Percentiles rank a stretch among this genome's conserved stretches.
phyloP scores from a whole-genome alignment of 2,888 invertebrate genomes.

The Sarcophaga carnaria region DNA sequence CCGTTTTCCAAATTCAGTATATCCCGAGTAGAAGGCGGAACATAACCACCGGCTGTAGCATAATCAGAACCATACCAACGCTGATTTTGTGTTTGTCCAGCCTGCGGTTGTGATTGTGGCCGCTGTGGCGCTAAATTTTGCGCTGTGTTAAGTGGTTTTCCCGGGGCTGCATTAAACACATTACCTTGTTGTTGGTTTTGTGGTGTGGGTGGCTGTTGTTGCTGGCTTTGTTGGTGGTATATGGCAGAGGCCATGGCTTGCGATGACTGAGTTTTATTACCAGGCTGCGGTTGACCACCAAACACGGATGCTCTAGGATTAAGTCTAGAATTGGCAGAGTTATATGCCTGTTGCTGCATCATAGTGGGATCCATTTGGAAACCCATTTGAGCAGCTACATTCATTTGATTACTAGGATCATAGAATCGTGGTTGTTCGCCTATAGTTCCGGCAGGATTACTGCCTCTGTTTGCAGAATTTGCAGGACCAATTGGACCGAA shows the following conservation, averaged over 20 bases:
- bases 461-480: slow-evolving; percentile 71
- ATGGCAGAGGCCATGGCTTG: slow-evolving; percentile 66
- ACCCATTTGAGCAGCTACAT: slow-evolving; percentile 73
- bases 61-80: slow-evolving; percentile 76
- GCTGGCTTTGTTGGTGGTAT: slow-evolving; percentile 66
- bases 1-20: slow-evolving; percentile 80
- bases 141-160: slow-evolving; percentile 67
- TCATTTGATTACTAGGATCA: slow-evolving; percentile 73
- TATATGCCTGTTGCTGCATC: slow-evolving; percentile 69
- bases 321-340: slow-evolving; percentile 79
- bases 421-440: slow-evolving; percentile 75
- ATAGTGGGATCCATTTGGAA: slow-evolving; percentile 75
- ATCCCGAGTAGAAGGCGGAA: slow-evolving; percentile 77
- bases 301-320: slow-evolving; percentile 93
- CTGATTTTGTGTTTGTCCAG: slow-evolving; percentile 72
- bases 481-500: slow-evolving; percentile 78
- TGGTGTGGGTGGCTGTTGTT: slow-evolving; percentile 73
- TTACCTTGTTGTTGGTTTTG: slow-evolving; percentile 76
- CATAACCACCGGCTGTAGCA: slow-evolving; percentile 73
- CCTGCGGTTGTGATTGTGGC: slow-evolving; percentile 78
- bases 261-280: slow-evolving; percentile 68
- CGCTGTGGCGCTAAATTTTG: slow-evolving; percentile 73
- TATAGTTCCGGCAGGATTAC: slow-evolving; percentile 70
- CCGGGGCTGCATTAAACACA: slow-evolving; percentile 67
- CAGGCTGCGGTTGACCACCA: slow-evolving; percentile 70